Percentiles rank a stretch among this genome's conserved stretches.
Conservation (phyloP, 2,888 invertebrate genomes). For the Nephrotoma appendiculata region DNA sequence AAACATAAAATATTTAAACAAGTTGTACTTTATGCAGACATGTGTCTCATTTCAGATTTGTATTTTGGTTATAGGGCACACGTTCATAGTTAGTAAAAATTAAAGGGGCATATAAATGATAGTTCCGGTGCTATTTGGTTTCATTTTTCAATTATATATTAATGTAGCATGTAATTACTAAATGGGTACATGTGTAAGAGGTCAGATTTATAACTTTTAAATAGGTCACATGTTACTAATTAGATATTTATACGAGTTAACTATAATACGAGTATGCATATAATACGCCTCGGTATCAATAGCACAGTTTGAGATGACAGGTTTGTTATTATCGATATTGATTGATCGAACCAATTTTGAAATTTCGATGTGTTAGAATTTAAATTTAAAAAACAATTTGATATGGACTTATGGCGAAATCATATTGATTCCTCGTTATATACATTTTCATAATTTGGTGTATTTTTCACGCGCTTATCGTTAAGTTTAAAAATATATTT, state of each 20-base stretch:
- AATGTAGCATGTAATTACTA: not conserved
- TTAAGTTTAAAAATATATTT: not conserved
- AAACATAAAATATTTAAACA: not conserved
- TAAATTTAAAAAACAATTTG: not conserved
- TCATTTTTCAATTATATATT: not conserved
- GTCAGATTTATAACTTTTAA: not conserved
- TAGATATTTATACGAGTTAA: not conserved
- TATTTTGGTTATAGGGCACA: conserved; percentile 1
- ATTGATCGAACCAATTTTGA: not conserved
- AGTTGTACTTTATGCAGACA: not conserved
- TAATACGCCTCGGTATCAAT: not conserved
- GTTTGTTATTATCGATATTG: not conserved
- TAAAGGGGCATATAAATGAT: conserved; percentile 1
- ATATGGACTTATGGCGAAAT: not conserved
- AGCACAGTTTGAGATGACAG: not conserved
- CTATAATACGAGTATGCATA: too few species aligned
- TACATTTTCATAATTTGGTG: not conserved
- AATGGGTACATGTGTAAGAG: not conserved
- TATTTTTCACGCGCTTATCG: not conserved
- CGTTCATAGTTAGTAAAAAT: conserved; percentile 9
- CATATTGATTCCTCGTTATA: not conserved
- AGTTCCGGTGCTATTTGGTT: not conserved
- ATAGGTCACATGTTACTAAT: not conserved
- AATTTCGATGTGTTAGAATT: not conserved
- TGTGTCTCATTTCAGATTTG: not conserved